Base-by-base conservation (phyloP, 2,888 invertebrate genomes). In the Homarus gammarus region DNA sequence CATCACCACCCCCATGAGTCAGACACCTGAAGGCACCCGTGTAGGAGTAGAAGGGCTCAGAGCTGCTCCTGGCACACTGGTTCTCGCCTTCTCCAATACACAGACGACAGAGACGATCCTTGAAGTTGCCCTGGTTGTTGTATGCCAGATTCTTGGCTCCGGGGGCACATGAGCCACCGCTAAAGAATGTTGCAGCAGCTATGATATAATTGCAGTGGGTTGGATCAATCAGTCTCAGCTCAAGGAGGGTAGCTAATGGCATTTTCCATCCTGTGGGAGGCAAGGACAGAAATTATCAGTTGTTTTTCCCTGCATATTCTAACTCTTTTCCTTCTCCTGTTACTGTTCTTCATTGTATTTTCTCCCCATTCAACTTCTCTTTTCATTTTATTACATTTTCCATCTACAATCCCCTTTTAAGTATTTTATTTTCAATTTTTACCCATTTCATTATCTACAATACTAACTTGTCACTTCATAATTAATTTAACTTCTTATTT, bases 1-100 rank as follows among this genome's bases (percentile, higher is more conserved):
- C 97, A 93, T 97, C 97, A 5, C 95, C 96, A 90, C 95, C 95
- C 0, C 95, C 96, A 91, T 96, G 95, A 1, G 95, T 94, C n/a
- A 97, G 93, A 92, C 97, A 96, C 85, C 95, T 94, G 88, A 64
- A 93, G 0, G 96, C 96, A 1, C 95, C 95, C 83, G 94, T 95
- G 90, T 95, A 94, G 89, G 96, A 96, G 0, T 95, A 96, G 18
- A 93, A 93, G 85, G 94, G 93, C 31, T 94, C 93, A 12, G 93
- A 93, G 0, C 93, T 92, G 40, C 93, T 93, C 0, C 93, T 93
- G 36, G 92, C 92, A 91, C 94, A 94, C 31, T 94, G 93, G 12
- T 93, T 93, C 2, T 77, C 51, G 27, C 91, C 92, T 78, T 15
- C 95, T 95, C 22, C 93, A 94, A 92, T 95, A 95, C 27, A 95